Conservation (phyloP, 2,113 vertebrate genomes). For the Hippocampus abdominalis region DNA sequence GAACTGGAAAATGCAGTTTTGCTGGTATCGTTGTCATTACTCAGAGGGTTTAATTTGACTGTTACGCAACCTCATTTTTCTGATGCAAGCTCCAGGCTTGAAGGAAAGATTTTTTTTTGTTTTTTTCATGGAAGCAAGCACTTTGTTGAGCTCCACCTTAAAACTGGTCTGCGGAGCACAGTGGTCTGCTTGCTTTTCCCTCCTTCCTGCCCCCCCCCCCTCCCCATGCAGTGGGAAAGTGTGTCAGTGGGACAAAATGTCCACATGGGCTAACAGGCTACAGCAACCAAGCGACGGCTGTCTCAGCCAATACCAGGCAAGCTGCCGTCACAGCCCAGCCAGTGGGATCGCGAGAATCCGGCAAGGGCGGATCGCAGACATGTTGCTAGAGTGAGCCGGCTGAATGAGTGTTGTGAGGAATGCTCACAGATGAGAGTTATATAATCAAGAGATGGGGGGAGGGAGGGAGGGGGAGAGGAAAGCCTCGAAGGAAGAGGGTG, state of each 20-base stretch:
- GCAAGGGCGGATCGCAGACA: slow-evolving; percentile 38
- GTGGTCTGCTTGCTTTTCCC: slow-evolving; percentile 38
- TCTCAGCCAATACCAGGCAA: slow-evolving; percentile 44
- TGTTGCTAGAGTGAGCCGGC: slow-evolving; percentile 68
- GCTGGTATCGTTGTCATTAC: background rate
- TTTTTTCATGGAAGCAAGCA: slow-evolving; percentile 17
- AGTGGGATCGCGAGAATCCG: slow-evolving; percentile 39
- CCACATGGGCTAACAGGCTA: slow-evolving; percentile 71
- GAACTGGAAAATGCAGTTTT: slow-evolving; percentile 3
- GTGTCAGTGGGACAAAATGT: slow-evolving; percentile 79
- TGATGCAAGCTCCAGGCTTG: slow-evolving; percentile 7
- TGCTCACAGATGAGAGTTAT: slow-evolving; percentile 77
- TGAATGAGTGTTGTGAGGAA: slow-evolving; percentile 73
- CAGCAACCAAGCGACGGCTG: slow-evolving; percentile 32
- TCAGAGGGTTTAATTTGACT: slow-evolving; percentile 8
- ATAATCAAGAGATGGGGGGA: slow-evolving; percentile 66
- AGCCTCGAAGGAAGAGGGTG: slow-evolving; percentile 22
- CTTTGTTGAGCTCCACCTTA: slow-evolving; percentile 66
- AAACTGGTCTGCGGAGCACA: slow-evolving; percentile 45
- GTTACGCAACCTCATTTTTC: slow-evolving; percentile 42
- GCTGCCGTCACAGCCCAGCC: slow-evolving; percentile 32
- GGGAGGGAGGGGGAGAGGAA: slow-evolving; percentile 49
- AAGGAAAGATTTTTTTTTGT: slow-evolving; percentile 30
- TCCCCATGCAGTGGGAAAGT: slow-evolving; percentile 72
- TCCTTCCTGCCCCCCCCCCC: slow-evolving; percentile 18